Conservation (phyloP, 2,888 invertebrate genomes). For the Leptopilina myrica region DNA sequence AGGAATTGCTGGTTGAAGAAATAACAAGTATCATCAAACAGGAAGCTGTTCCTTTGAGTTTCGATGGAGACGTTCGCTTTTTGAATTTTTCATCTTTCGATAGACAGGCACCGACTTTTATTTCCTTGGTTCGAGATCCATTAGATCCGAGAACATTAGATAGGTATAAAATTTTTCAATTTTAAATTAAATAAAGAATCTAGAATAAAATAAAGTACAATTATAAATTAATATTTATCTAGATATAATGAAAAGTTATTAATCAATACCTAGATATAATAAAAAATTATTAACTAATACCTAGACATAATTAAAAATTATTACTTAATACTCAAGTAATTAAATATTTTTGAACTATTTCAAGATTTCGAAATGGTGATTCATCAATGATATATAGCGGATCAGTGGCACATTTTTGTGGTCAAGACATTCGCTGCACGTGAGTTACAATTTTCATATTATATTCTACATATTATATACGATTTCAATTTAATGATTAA, state of each 20-base stretch:
- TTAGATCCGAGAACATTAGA: constrained; percentile 78
- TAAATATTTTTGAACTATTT: not conserved
- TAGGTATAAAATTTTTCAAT: constrained; percentile 72
- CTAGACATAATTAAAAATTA: too few relatives aligned
- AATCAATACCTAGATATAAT: too few relatives aligned
- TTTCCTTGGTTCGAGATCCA: constrained; percentile 81
- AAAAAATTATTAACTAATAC: too few relatives aligned
- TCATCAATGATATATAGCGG: constrained; percentile 74
- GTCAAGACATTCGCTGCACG: constrained; percentile 80
- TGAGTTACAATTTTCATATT: constrained; percentile 70
- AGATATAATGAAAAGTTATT: too few relatives aligned
- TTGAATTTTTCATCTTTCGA: constrained; percentile 80
- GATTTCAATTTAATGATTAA: not conserved
- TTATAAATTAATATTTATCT: too few relatives aligned
- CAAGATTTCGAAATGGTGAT: constrained; percentile 69
- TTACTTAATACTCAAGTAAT: too few relatives aligned
- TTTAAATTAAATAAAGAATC: too few relatives aligned
- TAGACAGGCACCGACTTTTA: constrained; percentile 80
- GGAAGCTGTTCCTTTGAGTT: constrained; percentile 80
- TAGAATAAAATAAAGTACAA: too few relatives aligned
- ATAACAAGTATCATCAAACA: constrained; percentile 77
- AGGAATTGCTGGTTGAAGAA: constrained; percentile 79
- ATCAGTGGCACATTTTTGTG: constrained; percentile 82
- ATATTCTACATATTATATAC: not conserved
- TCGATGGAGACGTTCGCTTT: constrained; percentile 81